Evolutionary conservation across 2,113 vertebrate species (phyloP).

Genomic region (Peromyscus polionotus): DNA sequence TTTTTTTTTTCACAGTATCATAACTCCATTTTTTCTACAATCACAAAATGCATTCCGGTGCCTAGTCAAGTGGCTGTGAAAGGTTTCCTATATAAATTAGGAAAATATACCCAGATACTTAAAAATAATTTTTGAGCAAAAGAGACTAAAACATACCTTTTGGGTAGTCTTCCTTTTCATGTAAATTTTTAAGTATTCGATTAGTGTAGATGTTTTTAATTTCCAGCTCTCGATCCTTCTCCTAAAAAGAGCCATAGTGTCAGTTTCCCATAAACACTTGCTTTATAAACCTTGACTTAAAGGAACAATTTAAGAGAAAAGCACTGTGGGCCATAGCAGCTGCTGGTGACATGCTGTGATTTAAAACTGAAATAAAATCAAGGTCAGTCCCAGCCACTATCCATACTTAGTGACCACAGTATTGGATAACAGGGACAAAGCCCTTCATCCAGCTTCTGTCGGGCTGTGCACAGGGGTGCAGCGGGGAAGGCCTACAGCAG

Average conservation of each 20-base stretch:
- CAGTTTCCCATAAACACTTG: background rate
- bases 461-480: rapidly evolving
- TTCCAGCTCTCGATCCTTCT: slow-evolving; percentile 86
- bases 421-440: rapidly evolving
- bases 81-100: slow-evolving; percentile 12
- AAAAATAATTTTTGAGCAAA: slow-evolving; percentile 43
- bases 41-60: background rate
- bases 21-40: background rate
- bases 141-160: slow-evolving; percentile 76
- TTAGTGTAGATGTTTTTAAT: slow-evolving; percentile 89
- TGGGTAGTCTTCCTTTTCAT: slow-evolving; percentile 75
- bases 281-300: background rate
- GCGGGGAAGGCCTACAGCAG: background rate
- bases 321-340: background rate
- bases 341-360: background rate
- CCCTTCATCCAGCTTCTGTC: rapidly evolving
- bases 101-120: background rate
- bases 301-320: background rate
- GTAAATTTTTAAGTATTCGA: slow-evolving; percentile 81
- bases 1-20: background rate
- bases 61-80: background rate
- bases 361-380: background rate
- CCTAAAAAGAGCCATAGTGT: slow-evolving; percentile 82
- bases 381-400: background rate
- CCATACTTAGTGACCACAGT: background rate